Evolutionary conservation across 2,797 vertebrate genomes (phyloP), one percentile per base, ranked within the genome.

Genomic region (Liparis tanakae): DNA sequence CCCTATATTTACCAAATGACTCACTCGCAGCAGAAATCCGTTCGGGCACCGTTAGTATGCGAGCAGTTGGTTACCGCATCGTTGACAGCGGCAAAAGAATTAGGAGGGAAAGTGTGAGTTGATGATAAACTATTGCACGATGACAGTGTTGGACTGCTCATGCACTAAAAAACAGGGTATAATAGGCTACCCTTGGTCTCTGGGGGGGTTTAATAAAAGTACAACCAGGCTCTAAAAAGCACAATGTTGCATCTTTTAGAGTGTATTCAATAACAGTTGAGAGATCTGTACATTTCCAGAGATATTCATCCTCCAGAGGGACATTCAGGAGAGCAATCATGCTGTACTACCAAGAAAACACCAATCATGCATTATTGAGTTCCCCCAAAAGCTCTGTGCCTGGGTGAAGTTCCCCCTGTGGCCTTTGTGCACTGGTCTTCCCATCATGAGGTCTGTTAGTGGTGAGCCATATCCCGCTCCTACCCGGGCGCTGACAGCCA

Each of bases 1-100:
- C 84, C 71, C 84, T 87, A 80, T 91, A 87, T 93, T 92, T 91
- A 88, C 85, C 69, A 83, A 89, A 87, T 91, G 84, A 92, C 80
- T 91, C 85, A 90, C 66, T 87, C 65, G 7, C 80, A 83, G 84
- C 77, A 86, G 72, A 90, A 87, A 89, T 89, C 66, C 82, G 85
- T 88, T 90, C 91, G 85, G 88, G 87, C 84, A 82, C 81, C 73
- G 87, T 86, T 82, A 86, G 85, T 81, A 82, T 87, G 90, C 86
- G 88, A 68, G 79, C 74, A 85, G 75, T 84, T 68, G 74, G 80
- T 82, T 81, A 80, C 84, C 85, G 76, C 77, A 86, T 88, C 79
- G 80, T 80, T 86, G 83, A 88, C 87, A 86, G 87, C 68, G 69
- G 65, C 50, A 68, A 82, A 86, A 89, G 87, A 74, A 88, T 88